Conservation (phyloP, 2,797 vertebrate species). For the Prunella strophiata region DNA sequence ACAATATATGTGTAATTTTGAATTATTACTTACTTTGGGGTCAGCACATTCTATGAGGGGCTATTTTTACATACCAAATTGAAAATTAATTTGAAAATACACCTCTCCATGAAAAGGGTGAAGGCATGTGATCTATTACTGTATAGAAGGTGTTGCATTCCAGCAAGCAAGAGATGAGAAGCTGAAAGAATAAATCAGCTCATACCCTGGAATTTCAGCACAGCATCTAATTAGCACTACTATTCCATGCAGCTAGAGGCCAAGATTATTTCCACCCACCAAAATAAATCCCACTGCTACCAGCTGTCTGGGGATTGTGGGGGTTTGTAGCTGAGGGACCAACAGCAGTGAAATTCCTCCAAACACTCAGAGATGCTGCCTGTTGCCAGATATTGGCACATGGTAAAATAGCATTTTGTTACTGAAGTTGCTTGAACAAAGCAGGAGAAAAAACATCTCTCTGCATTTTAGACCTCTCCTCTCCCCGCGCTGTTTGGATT, state of each 20-base stretch:
- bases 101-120: not conserved
- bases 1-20: not conserved
- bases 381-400: not conserved
- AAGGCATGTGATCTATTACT: not conserved
- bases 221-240: slow-evolving; percentile 9
- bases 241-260: not conserved
- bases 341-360: not conserved
- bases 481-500: not conserved
- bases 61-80: not conserved
- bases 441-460: not conserved
- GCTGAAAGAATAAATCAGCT: not conserved
- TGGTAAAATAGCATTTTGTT: not conserved
- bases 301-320: not conserved
- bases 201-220: not conserved
- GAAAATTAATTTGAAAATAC: not conserved
- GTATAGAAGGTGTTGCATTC: not conserved
- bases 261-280: not conserved
- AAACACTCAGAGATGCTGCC: not conserved
- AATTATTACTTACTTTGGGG: not conserved
- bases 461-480: not conserved
- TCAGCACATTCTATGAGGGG: not conserved
- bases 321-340: not conserved
- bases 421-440: not conserved
- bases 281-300: not conserved
- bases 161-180: not conserved